Conservation (phyloP, 2,797 vertebrate species). For the Cynodonichthys magdalenae region DNA sequence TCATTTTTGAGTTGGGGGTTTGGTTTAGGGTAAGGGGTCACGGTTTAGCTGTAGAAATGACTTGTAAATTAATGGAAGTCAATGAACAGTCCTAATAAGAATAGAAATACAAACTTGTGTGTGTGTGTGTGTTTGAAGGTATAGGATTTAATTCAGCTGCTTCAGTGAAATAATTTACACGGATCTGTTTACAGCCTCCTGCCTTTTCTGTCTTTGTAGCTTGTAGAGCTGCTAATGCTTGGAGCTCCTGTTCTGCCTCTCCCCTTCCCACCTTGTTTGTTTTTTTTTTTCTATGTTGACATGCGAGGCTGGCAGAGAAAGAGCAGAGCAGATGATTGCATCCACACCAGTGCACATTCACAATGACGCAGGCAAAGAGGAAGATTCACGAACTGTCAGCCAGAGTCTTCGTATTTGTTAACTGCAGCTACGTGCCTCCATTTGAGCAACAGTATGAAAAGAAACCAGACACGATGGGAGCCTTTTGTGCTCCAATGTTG, state of each 20-base stretch:
- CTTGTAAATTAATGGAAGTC: no score
- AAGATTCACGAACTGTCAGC: conserved; percentile 46
- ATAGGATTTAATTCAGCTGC: conserved; percentile 3
- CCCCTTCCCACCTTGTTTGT: neutral
- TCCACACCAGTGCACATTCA: conserved; percentile 71
- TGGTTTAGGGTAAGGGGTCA: no score
- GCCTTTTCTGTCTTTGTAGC: conserved; percentile 20
- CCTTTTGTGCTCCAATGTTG: neutral
- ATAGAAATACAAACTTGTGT: no score
- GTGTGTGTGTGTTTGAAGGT: conserved; percentile 6
- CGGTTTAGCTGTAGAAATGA: no score
- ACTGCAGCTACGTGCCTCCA: conserved; percentile 1
- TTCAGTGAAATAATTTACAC: conserved; percentile 24
- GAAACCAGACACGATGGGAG: neutral
- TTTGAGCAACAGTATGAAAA: neutral
- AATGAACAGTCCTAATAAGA: no score
- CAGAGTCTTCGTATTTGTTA: conserved; percentile 31
- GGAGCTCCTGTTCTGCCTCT: conserved; percentile 10
- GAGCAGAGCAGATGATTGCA: conserved; percentile 65
- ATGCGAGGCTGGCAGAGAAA: conserved; percentile 43
- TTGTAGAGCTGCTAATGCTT: conserved; percentile 28
- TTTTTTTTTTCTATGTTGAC: conserved; percentile 33
- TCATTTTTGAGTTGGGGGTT: no score
- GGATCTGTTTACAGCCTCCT: conserved; percentile 21
- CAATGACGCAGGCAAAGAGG: conserved; percentile 63